Percentiles rank a stretch among this genome's conserved stretches.
Conservation (phyloP, 2,113 vertebrate genomes). For the Toxotes chatareus region DNA sequence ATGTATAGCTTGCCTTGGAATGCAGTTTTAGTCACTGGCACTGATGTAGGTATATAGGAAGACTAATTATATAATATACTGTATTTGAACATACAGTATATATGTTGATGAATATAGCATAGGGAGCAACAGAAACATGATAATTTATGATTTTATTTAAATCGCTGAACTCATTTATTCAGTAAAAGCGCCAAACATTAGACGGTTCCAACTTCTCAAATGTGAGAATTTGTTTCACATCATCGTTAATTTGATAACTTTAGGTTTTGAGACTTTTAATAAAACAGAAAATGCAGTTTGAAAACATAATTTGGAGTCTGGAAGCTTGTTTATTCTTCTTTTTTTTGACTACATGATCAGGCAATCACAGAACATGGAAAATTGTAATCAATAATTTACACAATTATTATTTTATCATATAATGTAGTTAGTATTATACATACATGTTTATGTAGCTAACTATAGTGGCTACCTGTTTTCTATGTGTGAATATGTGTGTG, state of each 20-base stretch:
- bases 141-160: not conserved
- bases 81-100: no score
- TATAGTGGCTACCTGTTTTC: not conserved
- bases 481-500: constrained; percentile 2
- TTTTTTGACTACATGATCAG: not conserved
- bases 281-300: not conserved
- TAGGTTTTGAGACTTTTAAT: not conserved
- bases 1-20: constrained; percentile 10
- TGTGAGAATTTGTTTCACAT: not conserved
- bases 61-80: no score
- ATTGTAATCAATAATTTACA: no score
- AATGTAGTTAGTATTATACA: not conserved
- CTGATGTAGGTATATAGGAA: not conserved
- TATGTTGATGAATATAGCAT: not conserved
- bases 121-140: not conserved
- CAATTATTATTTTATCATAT: not conserved
- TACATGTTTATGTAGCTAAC: not conserved
- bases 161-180: not conserved
- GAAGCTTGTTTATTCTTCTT: not conserved
- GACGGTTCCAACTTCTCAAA: not conserved
- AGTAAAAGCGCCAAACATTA: not conserved
- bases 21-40: not conserved
- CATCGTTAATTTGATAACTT: not conserved
- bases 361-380: not conserved
- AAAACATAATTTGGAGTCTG: not conserved